These are phyloP conservation scores for Tachypleus tridentatus DNA, from an alignment of 1,140 invertebrate species.

Conservation along the genomic window DNA sequence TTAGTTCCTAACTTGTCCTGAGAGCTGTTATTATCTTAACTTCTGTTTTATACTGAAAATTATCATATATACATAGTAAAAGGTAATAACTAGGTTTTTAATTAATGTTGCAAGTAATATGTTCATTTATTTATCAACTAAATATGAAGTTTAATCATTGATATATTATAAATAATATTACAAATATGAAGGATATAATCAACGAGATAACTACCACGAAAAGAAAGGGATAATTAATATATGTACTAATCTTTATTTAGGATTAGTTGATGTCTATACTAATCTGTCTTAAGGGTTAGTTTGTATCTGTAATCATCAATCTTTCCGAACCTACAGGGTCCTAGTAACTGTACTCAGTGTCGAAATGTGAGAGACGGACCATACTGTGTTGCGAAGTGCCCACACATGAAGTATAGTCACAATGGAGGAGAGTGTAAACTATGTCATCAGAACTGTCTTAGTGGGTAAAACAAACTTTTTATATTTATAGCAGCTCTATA, in stretches of 20 bases:
- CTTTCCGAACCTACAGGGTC: constrained; percentile 37
- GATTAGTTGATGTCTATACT: too few species aligned
- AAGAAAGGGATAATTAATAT: neutral
- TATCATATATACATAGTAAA: too few species aligned
- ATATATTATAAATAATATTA: neutral
- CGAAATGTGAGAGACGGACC: constrained; percentile 76
- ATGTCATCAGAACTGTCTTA: constrained; percentile 75
- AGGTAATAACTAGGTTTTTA: too few species aligned
- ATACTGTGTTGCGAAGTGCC: constrained; percentile 73
- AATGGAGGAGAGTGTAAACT: constrained; percentile 52
- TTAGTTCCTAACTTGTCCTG: too few species aligned
- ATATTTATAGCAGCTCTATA: too few species aligned
- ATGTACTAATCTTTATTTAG: constrained; percentile 5
- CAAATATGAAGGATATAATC: neutral
- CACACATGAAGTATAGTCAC: constrained; percentile 62
- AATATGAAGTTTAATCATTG: neutral
- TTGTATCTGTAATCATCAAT: too few species aligned
- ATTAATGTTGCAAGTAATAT: too few species aligned
- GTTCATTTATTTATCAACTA: constrained; percentile 11
- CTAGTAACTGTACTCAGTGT: constrained; percentile 72
- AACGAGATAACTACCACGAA: neutral
- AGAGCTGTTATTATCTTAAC: too few species aligned
- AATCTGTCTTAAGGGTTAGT: too few species aligned
- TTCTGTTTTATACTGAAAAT: too few species aligned
- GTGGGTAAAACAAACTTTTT: constrained; percentile 35